These are phyloP conservation scores for Gobio occitaniae DNA, from an alignment of 2,797 vertebrate genomes.

Conservation along the genomic window DNA sequence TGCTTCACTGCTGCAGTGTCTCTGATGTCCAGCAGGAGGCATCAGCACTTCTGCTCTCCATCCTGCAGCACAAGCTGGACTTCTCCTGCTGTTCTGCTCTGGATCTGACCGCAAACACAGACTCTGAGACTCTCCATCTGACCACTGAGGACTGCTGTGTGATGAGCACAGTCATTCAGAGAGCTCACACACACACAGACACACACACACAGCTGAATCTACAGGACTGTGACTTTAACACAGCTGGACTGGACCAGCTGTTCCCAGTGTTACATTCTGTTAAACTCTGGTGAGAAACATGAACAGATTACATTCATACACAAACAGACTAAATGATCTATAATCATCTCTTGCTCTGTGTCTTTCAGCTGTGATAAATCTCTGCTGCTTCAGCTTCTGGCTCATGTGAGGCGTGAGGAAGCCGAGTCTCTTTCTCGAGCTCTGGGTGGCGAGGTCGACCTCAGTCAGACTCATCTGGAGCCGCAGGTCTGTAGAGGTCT, in stretches of 20 bases:
- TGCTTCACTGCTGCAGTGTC: conserved; percentile 62
- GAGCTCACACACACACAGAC: conserved; percentile 18
- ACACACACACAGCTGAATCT: conserved; percentile 56
- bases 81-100: conserved; percentile 57
- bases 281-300: too few species aligned
- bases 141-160: conserved; percentile 52
- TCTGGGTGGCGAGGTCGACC: conserved; percentile 66
- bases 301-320: too few species aligned
- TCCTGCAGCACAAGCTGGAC: conserved; percentile 62
- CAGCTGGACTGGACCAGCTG: conserved; percentile 59
- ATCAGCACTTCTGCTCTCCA: conserved; percentile 56
- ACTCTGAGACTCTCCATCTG: conserved; percentile 45
- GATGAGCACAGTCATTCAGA: conserved; percentile 53
- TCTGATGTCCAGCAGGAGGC: conserved; percentile 61
- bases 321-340: too few species aligned
- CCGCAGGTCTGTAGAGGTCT: conserved; percentile 58
- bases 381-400: too few species aligned
- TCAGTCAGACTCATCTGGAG: conserved; percentile 67
- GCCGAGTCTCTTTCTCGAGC: conserved; percentile 62
- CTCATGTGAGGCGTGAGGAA: too few species aligned
- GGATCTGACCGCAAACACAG: conserved; percentile 48
- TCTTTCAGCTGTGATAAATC: too few species aligned
- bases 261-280: too few species aligned
- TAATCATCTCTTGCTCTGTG: too few species aligned
- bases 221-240: conserved; percentile 64